phyloP scores from a whole-genome alignment of 2,797 vertebrate genomes.

The Naso thynnoides region DNA sequence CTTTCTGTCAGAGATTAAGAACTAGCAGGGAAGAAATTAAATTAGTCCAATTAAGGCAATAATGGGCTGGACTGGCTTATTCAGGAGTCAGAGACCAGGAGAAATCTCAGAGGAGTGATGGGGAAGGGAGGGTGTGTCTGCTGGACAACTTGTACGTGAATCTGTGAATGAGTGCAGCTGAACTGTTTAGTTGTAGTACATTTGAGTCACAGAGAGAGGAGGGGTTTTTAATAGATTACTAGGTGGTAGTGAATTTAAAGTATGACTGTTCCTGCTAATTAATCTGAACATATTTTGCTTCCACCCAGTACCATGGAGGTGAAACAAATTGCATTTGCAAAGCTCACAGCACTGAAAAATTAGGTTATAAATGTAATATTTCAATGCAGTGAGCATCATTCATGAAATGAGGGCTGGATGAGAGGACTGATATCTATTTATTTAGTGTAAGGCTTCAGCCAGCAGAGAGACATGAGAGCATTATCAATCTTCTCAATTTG shows the following conservation, averaged over 20 bases:
- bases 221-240: background rate
- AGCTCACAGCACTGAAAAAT: background rate
- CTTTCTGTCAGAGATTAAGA: slow-evolving; percentile 82
- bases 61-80: slow-evolving; percentile 79
- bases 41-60: slow-evolving; percentile 84
- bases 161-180: slow-evolving; percentile 39
- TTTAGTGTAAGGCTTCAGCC: background rate
- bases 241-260: slow-evolving; percentile 1
- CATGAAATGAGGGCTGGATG: background rate
- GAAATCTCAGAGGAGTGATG: slow-evolving; percentile 59
- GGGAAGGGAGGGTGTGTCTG: slow-evolving; percentile 28
- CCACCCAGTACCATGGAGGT: background rate
- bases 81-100: slow-evolving; percentile 65
- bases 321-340: background rate
- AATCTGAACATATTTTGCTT: background rate
- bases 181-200: slow-evolving; percentile 12
- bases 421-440: background rate
- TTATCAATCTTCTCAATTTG: no score
- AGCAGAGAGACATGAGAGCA: background rate
- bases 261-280: background rate
- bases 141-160: slow-evolving; percentile 28
- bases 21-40: slow-evolving; percentile 81
- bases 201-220: slow-evolving; percentile 9
- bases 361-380: background rate
- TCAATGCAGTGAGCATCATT: background rate